Evolutionary conservation across 2,113 vertebrate species (phyloP).

Genomic region (Bolborhynchus lineola): DNA sequence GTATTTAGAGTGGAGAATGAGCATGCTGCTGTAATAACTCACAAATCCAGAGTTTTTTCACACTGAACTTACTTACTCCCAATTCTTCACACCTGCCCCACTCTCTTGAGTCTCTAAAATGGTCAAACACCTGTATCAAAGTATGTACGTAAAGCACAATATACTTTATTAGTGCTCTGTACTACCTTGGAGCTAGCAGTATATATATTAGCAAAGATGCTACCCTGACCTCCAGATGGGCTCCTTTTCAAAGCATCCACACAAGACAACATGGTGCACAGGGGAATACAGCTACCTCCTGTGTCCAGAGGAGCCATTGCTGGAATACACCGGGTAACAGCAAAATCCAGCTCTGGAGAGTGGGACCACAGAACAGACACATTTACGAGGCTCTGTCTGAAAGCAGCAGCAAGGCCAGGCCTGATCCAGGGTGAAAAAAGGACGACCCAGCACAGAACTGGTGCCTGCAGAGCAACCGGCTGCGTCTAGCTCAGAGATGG

Average conservation of each 20-base stretch:
- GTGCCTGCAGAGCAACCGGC: neutral
- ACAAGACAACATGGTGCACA: accelerated
- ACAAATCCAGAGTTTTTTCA: neutral
- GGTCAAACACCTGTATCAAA: neutral
- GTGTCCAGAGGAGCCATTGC: accelerated
- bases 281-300: neutral
- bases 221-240: neutral
- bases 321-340: neutral
- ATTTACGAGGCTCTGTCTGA: neutral
- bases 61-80: neutral
- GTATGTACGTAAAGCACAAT: neutral
- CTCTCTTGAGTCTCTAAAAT: accelerated
- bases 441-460: neutral
- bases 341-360: neutral
- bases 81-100: neutral
- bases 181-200: neutral
- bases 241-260: neutral
- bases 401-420: neutral
- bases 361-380: neutral
- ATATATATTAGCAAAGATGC: neutral
- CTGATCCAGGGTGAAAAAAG: neutral
- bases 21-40: neutral
- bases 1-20: neutral
- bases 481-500: accelerated
- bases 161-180: neutral